Evolutionary conservation across 2,113 vertebrate genomes (phyloP), one percentile per base, ranked within the genome.

Genomic region (Odobenus rosmarus): DNA sequence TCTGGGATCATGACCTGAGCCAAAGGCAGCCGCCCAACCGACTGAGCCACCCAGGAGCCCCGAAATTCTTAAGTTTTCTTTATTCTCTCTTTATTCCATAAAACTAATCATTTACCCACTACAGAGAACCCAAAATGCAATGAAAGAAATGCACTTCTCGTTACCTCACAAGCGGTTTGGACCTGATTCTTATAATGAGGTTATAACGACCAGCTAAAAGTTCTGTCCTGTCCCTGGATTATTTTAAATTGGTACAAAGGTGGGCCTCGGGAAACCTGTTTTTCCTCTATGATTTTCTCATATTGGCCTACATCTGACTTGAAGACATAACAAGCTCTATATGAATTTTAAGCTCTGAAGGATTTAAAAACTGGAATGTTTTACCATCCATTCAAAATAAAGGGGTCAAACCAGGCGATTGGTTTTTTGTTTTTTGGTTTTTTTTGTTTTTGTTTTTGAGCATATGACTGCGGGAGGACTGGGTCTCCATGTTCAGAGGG

Each of bases 311-410:
- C 11, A 90, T 77, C 2, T 61, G 33, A 80, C 24, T 28, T 51
- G 31, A 98, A 93, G 39, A 79, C 11, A 1, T 64, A 81, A 88
- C 15, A 95, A 76, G 28, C 28, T 51, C 39, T 90, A 51, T 7
- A 74, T 74, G 46, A 95, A 85, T 95, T 90, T 96, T 95, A 91
- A 88, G 39, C 31, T 93, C 36, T 79, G 42, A 82, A 67, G 83
- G 90, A 96, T 94, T 94, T n/a, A 87, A 95, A 93, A 81, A 85
- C 64, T 64, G 72, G 21, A 72, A 86, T 81, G 14, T 57, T 93
- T 76, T 90, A 28, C 51, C 80, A 46, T 13, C 24, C 24, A 90
- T 49, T 96, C 61, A 89, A 77, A 97, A 95, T 74, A 93, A 59
- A 83, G 91, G 69, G 57, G 36, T 80, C 85, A 64, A 80, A 80